Base-by-base conservation (phyloP, 2,888 invertebrate species). In the Apeira syringaria region DNA sequence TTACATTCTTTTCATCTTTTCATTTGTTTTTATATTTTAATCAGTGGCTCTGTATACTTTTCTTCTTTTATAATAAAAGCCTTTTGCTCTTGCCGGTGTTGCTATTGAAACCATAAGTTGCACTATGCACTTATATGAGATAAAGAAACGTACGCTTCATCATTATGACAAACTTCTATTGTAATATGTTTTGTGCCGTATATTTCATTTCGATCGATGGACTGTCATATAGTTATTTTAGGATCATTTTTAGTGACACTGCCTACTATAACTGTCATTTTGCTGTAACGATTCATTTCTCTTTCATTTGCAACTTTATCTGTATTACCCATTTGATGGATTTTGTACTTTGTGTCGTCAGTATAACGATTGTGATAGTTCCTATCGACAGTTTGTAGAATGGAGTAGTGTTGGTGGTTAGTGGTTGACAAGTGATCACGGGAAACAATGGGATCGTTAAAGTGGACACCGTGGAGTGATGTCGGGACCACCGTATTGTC, bases 401-500 rank as follows among this genome's bases (percentile, higher is more conserved):
- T 24, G 17, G n/a, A 34, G 27, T 22, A 30, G 31, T 38, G 34
- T 36, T 53, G 47, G 53, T 66, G 50, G 56, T 7, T 67, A 70
- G 59, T 63, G 64, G 79, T 80, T 83, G 80, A 82, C 85, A 82
- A 74, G 71, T 72, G 78, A 83, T 83, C 65, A 71, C 68, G 57
- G 73, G 59, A 83, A 81, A 88, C 88, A 88, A 88, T 88, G 65
- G 86, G 70, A 74, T 87, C 86, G 76, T 87, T 87, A 86, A 77
- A 79, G 73, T 78, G 80, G 78, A 76, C 80, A 77, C 64, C 64
- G 57, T 61, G 59, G 74, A 79, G 72, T 85, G 86, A 87, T 73
- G 79, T 54, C 56, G 56, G 64, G 87, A 87, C 88, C 88, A 86
- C 88, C 88, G 65, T 64, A 71, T 66, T 60, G 63, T 74, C 74